Evolutionary conservation across 2,113 vertebrate species (phyloP).

Genomic region (Gymnarchus niloticus): DNA sequence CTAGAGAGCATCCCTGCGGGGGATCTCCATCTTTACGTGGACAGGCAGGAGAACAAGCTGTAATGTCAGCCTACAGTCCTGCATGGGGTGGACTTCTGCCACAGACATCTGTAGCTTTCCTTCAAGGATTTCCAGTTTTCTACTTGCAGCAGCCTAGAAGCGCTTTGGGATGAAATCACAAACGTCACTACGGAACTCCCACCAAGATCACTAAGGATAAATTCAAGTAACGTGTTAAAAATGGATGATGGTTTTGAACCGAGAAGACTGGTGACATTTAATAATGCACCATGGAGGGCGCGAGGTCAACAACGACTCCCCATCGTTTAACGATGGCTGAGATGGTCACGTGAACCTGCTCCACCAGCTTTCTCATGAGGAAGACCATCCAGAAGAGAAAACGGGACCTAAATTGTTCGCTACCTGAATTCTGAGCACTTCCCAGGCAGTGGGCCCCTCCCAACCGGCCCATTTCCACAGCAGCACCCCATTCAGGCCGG

Average conservation of each 20-base stretch:
- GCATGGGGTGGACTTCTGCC: neutral
- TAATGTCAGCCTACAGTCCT: neutral
- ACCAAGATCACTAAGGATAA: neutral
- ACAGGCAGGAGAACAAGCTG: neutral
- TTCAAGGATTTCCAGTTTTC: neutral
- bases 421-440: slow-evolving; percentile 15
- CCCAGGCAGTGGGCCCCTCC: neutral
- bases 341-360: neutral
- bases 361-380: slow-evolving; percentile 21
- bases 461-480: neutral
- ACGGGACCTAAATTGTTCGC: slow-evolving; percentile 14
- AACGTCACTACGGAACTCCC: too few species aligned
- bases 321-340: neutral
- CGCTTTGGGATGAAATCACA: neutral
- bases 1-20: neutral
- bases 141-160: neutral
- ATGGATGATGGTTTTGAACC: neutral
- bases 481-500: neutral
- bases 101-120: neutral
- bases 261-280: neutral
- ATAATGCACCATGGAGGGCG: too few species aligned
- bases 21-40: neutral
- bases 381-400: neutral
- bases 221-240: neutral
- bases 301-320: neutral